Evolutionary conservation across 2,888 invertebrate genomes (phyloP).

Genomic region (Leptinotarsa haldemani): DNA sequence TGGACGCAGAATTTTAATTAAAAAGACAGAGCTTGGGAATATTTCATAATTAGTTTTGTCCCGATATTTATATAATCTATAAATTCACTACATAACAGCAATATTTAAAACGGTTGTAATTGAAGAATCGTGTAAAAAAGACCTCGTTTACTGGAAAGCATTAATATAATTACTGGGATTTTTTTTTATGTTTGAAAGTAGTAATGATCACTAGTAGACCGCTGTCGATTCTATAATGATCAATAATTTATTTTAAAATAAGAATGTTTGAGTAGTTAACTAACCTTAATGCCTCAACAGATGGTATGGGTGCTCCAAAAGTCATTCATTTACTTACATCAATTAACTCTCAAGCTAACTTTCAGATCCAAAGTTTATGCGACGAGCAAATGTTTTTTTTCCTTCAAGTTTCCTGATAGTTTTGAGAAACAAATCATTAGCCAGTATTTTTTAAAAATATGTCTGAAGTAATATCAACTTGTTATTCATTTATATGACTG

Average conservation of each 20-base stretch:
- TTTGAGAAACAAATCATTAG: no score
- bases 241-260: neutral
- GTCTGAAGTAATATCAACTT: no score
- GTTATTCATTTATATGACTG: no score
- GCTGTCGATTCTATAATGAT: constrained; percentile 3
- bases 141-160: constrained; percentile 1
- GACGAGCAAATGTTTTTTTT: neutral
- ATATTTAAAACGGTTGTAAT: constrained; percentile 20
- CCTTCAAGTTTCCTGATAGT: neutral
- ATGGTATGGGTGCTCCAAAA: neutral
- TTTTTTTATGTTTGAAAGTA: neutral
- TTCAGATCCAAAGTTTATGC: no score
- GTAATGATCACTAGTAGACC: neutral
- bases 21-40: constrained; percentile 12
- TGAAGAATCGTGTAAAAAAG: neutral
- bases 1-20: constrained; percentile 18
- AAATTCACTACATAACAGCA: constrained; percentile 28
- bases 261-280: neutral
- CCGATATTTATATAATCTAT: constrained; percentile 35
- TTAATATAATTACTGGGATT: constrained; percentile 8
- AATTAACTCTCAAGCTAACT: no score
- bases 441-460: no score
- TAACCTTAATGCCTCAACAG: neutral
- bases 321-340: neutral
- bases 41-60: constrained; percentile 37